These are phyloP conservation scores for Philhelius pedissequus DNA, from an alignment of 2,888 invertebrate genomes.

Conservation along the genomic window DNA sequence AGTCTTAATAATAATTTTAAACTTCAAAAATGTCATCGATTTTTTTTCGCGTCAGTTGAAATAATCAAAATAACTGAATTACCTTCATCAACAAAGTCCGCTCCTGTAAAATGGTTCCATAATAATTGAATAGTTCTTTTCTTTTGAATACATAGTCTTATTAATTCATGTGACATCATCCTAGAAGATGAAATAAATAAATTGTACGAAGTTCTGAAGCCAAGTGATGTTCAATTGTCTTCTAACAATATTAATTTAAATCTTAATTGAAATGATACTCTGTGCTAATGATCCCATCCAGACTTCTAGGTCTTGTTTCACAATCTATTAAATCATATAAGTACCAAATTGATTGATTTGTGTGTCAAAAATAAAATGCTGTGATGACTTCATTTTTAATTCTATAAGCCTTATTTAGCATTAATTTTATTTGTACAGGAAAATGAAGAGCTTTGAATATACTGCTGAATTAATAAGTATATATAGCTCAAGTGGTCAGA, in stretches of 20 bases:
- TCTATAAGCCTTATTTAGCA: not conserved
- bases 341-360: not conserved
- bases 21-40: no score
- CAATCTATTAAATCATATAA: not conserved
- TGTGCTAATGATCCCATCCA: not conserved
- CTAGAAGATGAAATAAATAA: not conserved
- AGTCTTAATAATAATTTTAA: no score
- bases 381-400: not conserved
- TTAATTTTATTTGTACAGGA: not conserved
- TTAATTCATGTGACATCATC: slow-evolving; percentile 2
- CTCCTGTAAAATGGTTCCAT: not conserved
- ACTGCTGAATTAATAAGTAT: no score
- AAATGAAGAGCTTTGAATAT: no score
- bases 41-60: no score
- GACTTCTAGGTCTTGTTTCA: not conserved
- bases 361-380: not conserved
- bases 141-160: not conserved
- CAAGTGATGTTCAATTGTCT: not conserved
- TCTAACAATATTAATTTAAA: not conserved
- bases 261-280: not conserved
- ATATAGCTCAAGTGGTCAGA: no score
- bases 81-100: no score
- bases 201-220: not conserved
- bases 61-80: not conserved
- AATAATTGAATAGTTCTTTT: not conserved